Conservation (phyloP, 2,797 vertebrate genomes). For the Sebastes goodei region DNA sequence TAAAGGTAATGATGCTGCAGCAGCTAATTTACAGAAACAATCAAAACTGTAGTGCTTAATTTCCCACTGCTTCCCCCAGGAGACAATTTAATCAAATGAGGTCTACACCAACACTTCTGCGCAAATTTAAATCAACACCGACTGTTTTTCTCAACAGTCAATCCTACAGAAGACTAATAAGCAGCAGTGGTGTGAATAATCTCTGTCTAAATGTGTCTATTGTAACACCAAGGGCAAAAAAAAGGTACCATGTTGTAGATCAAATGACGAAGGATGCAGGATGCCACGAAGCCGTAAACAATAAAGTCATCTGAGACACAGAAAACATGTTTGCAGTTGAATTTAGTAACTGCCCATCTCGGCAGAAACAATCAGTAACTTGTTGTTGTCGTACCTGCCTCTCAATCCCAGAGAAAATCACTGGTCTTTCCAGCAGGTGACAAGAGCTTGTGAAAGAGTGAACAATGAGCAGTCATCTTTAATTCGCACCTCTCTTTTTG, state of each 20-base stretch:
- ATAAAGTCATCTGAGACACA: neutral
- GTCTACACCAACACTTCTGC: neutral
- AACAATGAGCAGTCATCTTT: conserved; percentile 28
- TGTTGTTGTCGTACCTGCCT: neutral
- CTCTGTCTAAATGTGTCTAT: neutral
- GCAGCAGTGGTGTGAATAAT: neutral
- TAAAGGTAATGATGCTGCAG: conserved; percentile 2
- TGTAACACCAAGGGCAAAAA: neutral
- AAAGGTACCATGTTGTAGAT: neutral
- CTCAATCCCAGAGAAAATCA: conserved; percentile 22
- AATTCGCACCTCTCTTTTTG: conserved; percentile 11
- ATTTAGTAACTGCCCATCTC: neutral
- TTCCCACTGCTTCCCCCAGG: neutral
- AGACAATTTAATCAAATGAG: conserved; percentile 37
- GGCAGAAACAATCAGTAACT: conserved; percentile 4
- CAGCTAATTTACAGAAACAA: conserved; percentile 41
- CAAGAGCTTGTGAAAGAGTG: conserved; percentile 1
- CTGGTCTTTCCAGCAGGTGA: neutral
- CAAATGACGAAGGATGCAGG: neutral
- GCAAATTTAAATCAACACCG: neutral
- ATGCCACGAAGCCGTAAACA: neutral
- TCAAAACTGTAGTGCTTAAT: conserved; percentile 25
- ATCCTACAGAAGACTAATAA: neutral
- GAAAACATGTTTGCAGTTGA: neutral
- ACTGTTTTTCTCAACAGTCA: neutral